A percentile compares a stretch with the other conserved stretches of the same genome.
These are phyloP conservation scores for Parnassius smintheus DNA, from an alignment of 2,888 invertebrate species.

Conservation along the genomic window DNA sequence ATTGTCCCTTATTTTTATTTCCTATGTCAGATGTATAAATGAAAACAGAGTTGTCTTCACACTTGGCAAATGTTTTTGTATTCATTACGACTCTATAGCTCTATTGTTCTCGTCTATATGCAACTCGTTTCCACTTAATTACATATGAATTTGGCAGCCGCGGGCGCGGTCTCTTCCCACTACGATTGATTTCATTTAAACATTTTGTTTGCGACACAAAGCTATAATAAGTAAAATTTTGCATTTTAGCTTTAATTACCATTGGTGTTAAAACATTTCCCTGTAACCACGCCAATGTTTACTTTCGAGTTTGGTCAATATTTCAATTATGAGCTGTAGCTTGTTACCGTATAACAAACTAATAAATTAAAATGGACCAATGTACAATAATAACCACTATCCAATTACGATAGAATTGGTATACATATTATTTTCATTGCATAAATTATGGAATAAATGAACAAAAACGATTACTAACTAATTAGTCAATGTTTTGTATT, in stretches of 20 bases:
- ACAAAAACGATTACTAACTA: too few species aligned
- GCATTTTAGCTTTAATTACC: constrained; percentile 11
- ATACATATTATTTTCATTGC: too few species aligned
- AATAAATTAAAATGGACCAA: constrained; percentile 1
- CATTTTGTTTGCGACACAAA: constrained; percentile 25
- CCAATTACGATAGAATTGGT: too few species aligned
- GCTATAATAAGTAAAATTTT: constrained; percentile 16
- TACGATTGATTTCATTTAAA: constrained; percentile 38
- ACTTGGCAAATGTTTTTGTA: too few species aligned
- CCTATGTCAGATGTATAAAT: too few species aligned
- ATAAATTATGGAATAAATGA: too few species aligned
- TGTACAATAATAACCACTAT: background rate
- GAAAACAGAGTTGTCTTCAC: too few species aligned
- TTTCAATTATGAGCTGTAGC: background rate
- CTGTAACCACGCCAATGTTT: constrained; percentile 11
- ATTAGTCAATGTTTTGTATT: too few species aligned
- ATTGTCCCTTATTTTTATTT: too few species aligned
- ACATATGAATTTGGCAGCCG: constrained; percentile 37
- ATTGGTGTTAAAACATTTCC: constrained; percentile 5
- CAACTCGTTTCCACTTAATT: constrained; percentile 48
- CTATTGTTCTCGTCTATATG: constrained; percentile 23
- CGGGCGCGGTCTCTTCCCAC: constrained; percentile 39
- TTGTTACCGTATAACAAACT: constrained; percentile 4
- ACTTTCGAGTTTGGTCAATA: constrained; percentile 1
- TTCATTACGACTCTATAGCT: constrained; percentile 35